Evolutionary conservation across 2,888 invertebrate species (phyloP).

Genomic region (Toxonevra muliebris): DNA sequence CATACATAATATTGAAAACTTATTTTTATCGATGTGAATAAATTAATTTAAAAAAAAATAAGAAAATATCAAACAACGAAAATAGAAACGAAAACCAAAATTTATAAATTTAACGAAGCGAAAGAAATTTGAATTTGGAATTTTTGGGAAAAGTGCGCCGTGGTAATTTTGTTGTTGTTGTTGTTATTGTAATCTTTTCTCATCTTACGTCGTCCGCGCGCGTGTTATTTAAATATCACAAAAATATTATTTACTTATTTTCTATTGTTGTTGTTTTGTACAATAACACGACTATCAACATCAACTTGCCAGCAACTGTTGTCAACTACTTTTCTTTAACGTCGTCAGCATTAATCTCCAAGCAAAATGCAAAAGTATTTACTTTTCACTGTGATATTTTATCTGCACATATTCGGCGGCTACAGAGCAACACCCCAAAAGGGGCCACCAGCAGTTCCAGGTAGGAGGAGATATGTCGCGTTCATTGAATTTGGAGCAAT

Average conservation of each 20-base stretch:
- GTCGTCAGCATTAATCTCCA: too few relatives aligned
- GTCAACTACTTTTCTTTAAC: not conserved
- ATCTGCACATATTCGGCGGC: conserved; percentile 58
- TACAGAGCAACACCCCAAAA: conserved; percentile 54
- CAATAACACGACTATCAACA: conserved; percentile 32
- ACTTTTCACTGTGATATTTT: conserved; percentile 61
- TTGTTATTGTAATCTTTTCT: too few relatives aligned
- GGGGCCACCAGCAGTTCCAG: conserved; percentile 59
- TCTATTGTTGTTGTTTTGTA: conserved; percentile 4
- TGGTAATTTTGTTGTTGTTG: not conserved
- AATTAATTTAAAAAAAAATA: conserved; percentile 40
- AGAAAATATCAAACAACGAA: conserved; percentile 27
- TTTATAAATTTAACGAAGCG: too few relatives aligned
- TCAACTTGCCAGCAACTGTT: conserved; percentile 21
- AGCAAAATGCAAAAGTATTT: conserved; percentile 59
- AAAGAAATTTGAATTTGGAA: conserved; percentile 4
- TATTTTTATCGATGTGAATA: conserved; percentile 19
- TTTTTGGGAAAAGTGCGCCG: conserved; percentile 18
- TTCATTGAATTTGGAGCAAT: too few relatives aligned
- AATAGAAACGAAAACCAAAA: conserved; percentile 6
- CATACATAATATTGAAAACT: not conserved
- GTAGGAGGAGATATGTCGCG: conserved; percentile 20
- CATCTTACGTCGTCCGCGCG: too few relatives aligned
- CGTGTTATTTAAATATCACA: too few relatives aligned
- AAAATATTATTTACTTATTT: too few relatives aligned